Evolutionary conservation across 2,888 invertebrate genomes (phyloP).

Genomic region (Dynastes grantii): DNA sequence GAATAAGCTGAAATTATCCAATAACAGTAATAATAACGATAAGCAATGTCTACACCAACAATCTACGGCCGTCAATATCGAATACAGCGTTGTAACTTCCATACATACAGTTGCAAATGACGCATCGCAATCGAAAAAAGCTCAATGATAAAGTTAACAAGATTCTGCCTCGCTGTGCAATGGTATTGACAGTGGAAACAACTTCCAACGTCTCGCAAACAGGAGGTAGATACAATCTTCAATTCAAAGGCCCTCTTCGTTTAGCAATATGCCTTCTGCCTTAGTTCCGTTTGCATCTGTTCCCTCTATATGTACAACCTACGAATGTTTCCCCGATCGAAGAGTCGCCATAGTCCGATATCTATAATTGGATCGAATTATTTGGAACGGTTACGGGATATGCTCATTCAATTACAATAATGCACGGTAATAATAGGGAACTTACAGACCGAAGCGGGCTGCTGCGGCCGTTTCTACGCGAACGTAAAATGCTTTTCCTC

Average conservation of each 20-base stretch:
- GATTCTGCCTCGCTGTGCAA: conserved; percentile 20
- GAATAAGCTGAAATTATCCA: neutral
- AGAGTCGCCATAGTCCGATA: conserved; percentile 51
- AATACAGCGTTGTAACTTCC: conserved; percentile 7
- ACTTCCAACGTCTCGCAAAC: neutral
- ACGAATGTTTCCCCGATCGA: conserved; percentile 39
- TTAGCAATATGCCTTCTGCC: conserved; percentile 12
- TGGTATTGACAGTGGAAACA: conserved; percentile 55
- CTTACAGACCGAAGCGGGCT: conserved; percentile 41
- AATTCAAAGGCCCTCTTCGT: conserved; percentile 20
- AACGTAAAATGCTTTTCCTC: conserved; percentile 34
- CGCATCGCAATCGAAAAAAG: conserved; percentile 34
- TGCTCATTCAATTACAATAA: conserved; percentile 54
- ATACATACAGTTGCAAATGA: conserved; percentile 46
- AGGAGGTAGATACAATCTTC: conserved; percentile 48
- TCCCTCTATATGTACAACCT: neutral
- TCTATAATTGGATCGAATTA: conserved; percentile 55
- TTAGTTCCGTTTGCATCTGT: neutral
- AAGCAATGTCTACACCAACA: conserved; percentile 6
- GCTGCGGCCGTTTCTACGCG: conserved; percentile 26
- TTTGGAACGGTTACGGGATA: conserved; percentile 53
- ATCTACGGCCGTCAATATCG: conserved; percentile 46
- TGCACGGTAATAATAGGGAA: conserved; percentile 50
- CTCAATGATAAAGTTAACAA: conserved; percentile 56
- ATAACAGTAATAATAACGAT: neutral